Conservation (phyloP, 2,888 invertebrate genomes). For the Plutella xylostella region DNA sequence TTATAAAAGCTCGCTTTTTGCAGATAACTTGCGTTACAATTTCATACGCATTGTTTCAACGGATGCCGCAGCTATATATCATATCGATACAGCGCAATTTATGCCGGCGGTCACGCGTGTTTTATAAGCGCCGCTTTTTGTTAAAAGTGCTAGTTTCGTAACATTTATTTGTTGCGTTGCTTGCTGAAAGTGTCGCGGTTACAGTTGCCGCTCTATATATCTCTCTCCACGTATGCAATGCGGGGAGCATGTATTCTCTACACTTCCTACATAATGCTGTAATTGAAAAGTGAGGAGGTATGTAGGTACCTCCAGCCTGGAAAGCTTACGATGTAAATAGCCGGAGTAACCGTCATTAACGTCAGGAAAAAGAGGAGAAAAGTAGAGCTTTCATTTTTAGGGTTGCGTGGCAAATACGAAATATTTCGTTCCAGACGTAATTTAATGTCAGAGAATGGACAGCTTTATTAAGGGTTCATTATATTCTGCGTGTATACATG, state of each 20-base stretch:
- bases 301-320: slow-evolving; percentile 14
- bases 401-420: too few species aligned
- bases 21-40: slow-evolving; percentile 31
- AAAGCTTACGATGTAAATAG: slow-evolving; percentile 24
- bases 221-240: too few species aligned
- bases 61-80: slow-evolving; percentile 28
- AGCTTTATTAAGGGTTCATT: too few species aligned
- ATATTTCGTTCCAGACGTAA: too few species aligned
- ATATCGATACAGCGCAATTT: slow-evolving; percentile 35
- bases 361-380: slow-evolving; percentile 39
- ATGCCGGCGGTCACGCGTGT: slow-evolving; percentile 23
- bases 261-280: slow-evolving; percentile 36
- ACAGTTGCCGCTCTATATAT: too few species aligned
- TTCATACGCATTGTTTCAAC: slow-evolving; percentile 31
- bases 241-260: slow-evolving; percentile 32
- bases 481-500: too few species aligned
- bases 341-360: slow-evolving; percentile 37
- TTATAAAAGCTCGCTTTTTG: slow-evolving; percentile 26
- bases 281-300: slow-evolving; percentile 37
- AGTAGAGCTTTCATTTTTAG: too few species aligned
- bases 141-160: slow-evolving; percentile 15
- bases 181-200: not conserved
- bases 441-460: too few species aligned
- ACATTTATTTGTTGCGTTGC: slow-evolving; percentile 23
- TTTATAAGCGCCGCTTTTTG: slow-evolving; percentile 22